Evolutionary conservation across 2,888 invertebrate species (phyloP).

Genomic region (Pollenia labialis): DNA sequence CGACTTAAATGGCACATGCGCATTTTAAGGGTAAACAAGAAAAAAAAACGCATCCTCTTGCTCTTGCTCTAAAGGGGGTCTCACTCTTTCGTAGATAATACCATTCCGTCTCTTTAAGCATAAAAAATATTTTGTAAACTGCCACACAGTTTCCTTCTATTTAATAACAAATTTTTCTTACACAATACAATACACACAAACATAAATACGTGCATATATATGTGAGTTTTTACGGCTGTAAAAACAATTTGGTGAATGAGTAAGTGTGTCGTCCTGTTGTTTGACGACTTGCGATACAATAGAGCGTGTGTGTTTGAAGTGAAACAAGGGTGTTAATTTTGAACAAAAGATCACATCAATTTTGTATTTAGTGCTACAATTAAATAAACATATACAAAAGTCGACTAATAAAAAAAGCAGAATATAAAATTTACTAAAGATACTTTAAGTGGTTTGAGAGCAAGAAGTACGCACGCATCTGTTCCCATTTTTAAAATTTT

Average conservation of each 20-base stretch:
- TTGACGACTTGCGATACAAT: constrained; percentile 23
- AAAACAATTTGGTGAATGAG: neutral
- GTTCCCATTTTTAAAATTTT: neutral
- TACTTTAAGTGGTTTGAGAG: neutral
- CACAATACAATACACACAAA: neutral
- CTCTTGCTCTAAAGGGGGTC: neutral
- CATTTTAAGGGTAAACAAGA: constrained; percentile 52
- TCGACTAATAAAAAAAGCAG: constrained; percentile 25
- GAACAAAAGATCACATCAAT: constrained; percentile 71
- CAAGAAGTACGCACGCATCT: neutral
- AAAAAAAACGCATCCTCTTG: constrained; percentile 47
- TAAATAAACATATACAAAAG: constrained; percentile 19
- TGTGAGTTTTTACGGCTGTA: neutral
- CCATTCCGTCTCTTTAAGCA: neutral
- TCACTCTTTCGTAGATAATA: neutral
- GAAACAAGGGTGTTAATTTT: constrained; percentile 72
- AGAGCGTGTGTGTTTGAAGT: constrained; percentile 41
- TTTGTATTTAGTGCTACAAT: constrained; percentile 66
- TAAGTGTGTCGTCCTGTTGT: constrained; percentile 26
- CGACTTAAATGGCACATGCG: constrained; percentile 67
- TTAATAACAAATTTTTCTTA: constrained; percentile 7
- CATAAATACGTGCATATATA: neutral
- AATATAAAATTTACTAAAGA: constrained; percentile 38
- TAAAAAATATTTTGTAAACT: constrained; percentile 13
- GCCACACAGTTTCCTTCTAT: constrained; percentile 41